Evolutionary conservation across 2,113 vertebrate genomes (phyloP), one percentile per base, ranked within the genome.

Genomic region (Entelurus aequoreus): DNA sequence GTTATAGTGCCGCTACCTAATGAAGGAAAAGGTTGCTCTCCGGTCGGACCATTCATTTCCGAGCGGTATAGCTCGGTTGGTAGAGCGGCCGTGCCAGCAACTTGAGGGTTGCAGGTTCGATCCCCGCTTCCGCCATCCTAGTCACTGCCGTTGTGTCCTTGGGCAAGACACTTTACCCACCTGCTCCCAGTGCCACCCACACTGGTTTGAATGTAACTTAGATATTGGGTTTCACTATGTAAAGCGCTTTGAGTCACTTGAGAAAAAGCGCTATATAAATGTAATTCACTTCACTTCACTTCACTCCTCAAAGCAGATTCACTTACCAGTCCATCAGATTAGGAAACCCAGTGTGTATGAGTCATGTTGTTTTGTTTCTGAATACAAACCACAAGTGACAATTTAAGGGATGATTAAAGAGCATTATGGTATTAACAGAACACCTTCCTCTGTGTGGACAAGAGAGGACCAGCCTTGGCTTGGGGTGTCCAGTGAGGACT

Each of bases 1-100:
- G 28, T 28, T 28, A 72, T 16, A 2, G 50, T 28, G 42, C 9
- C 19, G 19, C 46, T 28, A 69, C 50, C 53, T 78, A 69, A 79
- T 74, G 62, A 80, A 74, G 62, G 61, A 72, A 69, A 56, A 62
- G 66, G 68, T 67, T 49, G 68, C 55, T 62, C 68, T 58, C 60
- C 66, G 74, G 56, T 51, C 51, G 53, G 55, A 57, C 52, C 74
- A 74, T 68, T 82, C 56, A 82, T 77, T 80, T 75, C n/a, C n/a
- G n/a, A n/a, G n/a, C n/a, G n/a, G n/a, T n/a, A n/a, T n/a, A n/a
- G n/a, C n/a, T n/a, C n/a, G n/a, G n/a, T n/a, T n/a, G n/a, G n/a
- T n/a, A n/a, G n/a, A n/a, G n/a, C n/a, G n/a, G n/a, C n/a, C n/a
- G n/a, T n/a, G n/a, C n/a, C n/a, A n/a, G n/a, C n/a, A n/a, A n/a